phyloP scores from a whole-genome alignment of 2,113 vertebrate species.

The Festucalex cinctus region DNA sequence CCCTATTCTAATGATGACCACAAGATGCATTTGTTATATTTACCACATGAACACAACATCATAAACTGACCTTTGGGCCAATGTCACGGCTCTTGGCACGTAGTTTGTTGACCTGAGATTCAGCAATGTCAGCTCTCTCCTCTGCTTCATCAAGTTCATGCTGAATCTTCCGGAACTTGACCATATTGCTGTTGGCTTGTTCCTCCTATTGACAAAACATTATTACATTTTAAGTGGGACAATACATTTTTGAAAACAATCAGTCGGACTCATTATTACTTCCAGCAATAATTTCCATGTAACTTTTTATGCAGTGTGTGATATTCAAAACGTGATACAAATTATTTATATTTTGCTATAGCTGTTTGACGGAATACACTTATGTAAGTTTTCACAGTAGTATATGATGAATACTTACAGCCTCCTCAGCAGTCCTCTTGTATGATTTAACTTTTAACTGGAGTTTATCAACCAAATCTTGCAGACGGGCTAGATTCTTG shows the following conservation, averaged over 20 bases:
- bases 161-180: constrained; percentile 66
- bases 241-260: background rate
- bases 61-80: constrained; percentile 61
- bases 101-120: constrained; percentile 74
- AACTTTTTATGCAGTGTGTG: too few relatives aligned
- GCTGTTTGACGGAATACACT: background rate
- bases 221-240: too few relatives aligned
- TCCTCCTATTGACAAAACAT: constrained; percentile 58
- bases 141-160: constrained; percentile 72
- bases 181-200: constrained; percentile 65
- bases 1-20: background rate
- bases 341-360: too few relatives aligned
- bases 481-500: constrained; percentile 78
- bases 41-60: background rate
- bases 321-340: too few relatives aligned
- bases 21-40: background rate
- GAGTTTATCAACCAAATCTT: constrained; percentile 79
- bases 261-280: too few relatives aligned
- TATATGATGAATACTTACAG: constrained; percentile 43
- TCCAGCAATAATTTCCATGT: too few relatives aligned
- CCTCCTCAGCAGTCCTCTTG: constrained; percentile 77
- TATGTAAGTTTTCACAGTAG: too few relatives aligned
- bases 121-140: constrained; percentile 70
- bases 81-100: constrained; percentile 68
- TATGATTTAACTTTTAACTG: constrained; percentile 78